Evolutionary conservation across 2,888 invertebrate genomes (phyloP).

Genomic region (Chaitophorus viminalis): DNA sequence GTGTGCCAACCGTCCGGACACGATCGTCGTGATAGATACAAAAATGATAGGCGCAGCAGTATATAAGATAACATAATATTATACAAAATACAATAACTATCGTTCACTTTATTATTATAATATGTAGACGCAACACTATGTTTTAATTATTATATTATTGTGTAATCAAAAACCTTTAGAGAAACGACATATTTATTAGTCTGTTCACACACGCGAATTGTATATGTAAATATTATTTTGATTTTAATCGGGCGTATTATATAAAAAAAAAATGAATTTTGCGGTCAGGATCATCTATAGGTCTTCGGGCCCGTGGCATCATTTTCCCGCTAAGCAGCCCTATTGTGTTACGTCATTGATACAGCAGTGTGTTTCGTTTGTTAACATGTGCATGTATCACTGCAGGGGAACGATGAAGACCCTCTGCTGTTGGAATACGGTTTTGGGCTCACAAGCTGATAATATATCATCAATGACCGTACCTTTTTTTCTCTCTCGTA

Average conservation of each 20-base stretch:
- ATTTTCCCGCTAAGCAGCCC: neutral
- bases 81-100: neutral
- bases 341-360: constrained; percentile 13
- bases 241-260: neutral
- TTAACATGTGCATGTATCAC: neutral
- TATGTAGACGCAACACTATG: no score
- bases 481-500: neutral
- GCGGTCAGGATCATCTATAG: constrained; percentile 5
- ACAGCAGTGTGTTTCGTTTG: neutral
- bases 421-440: constrained; percentile 5
- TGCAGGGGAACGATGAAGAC: constrained; percentile 45
- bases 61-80: no score
- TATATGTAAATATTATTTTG: neutral
- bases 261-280: neutral
- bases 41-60: neutral
- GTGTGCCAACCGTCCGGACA: constrained; percentile 37
- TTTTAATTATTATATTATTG: neutral
- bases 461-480: neutral
- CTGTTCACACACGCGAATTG: neutral
- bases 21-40: constrained; percentile 42
- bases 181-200: neutral
- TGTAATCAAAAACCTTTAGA: neutral
- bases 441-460: neutral
- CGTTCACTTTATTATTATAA: no score
- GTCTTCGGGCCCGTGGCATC: neutral